Conservation (phyloP, 2,888 invertebrate species). For the Leucania comma region DNA sequence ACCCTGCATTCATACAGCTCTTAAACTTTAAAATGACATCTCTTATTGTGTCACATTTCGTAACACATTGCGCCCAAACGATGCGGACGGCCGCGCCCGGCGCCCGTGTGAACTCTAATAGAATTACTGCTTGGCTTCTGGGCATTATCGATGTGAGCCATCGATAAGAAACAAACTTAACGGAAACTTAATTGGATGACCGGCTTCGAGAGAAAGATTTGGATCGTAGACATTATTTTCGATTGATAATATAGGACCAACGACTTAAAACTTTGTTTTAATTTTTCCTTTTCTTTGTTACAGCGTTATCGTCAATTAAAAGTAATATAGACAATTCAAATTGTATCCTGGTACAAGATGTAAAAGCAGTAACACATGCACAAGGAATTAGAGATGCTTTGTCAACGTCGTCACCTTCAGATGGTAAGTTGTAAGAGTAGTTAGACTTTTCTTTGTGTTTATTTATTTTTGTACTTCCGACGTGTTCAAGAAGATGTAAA, state of each 20-base stretch:
- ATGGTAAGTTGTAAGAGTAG: conserved; percentile 75
- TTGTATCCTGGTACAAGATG: conserved; percentile 97
- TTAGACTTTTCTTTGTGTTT: not conserved
- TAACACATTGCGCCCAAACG: conserved; percentile 74
- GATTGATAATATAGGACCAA: conserved; percentile 53
- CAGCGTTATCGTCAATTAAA: conserved; percentile 97
- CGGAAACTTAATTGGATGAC: conserved; percentile 82
- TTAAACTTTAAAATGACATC: conserved; percentile 79
- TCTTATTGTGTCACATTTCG: conserved; percentile 81
- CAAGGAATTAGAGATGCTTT: conserved; percentile 94
- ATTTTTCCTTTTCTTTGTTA: conserved; percentile 81
- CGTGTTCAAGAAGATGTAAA: conserved; percentile 28
- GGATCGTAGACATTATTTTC: conserved; percentile 68
- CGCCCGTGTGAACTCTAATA: conserved; percentile 80
- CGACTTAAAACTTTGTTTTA: conserved; percentile 32
- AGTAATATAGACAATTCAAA: conserved; percentile 96
- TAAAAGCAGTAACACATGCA: conserved; percentile 96
- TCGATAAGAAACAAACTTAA: conserved; percentile 81
- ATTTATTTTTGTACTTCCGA: conserved; percentile 1
- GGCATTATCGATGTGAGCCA: conserved; percentile 78
- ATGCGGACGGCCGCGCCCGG: conserved; percentile 67
- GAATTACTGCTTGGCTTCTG: conserved; percentile 83
- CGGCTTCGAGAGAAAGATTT: conserved; percentile 77
- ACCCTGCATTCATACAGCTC: conserved; percentile 76
- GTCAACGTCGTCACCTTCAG: conserved; percentile 88